Evolutionary conservation across 1,140 invertebrate genomes (phyloP).

Genomic region (Rhysida immarginata): DNA sequence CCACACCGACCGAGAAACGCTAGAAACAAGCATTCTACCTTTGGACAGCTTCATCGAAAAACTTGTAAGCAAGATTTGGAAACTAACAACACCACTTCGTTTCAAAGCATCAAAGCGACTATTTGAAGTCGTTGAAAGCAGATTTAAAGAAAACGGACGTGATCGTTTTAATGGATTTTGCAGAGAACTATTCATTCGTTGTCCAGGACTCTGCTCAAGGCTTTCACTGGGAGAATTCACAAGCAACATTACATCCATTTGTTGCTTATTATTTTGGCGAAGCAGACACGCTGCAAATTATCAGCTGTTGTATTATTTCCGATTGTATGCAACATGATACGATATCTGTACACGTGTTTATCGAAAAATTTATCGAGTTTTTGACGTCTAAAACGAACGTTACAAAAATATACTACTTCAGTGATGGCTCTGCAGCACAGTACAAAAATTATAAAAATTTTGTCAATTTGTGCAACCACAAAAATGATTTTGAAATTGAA

Average conservation of each 20-base stretch:
- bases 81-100: constrained; percentile 7
- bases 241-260: constrained; percentile 20
- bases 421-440: constrained; percentile 22
- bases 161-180: constrained; percentile 16
- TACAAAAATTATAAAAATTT: constrained; percentile 27
- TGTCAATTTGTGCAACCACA: constrained; percentile 20
- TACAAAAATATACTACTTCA: constrained; percentile 22
- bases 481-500: constrained; percentile 20
- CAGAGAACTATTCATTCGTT: constrained; percentile 20
- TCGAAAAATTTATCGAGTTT: constrained; percentile 20
- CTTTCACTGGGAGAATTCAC: constrained; percentile 17
- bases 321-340: constrained; percentile 13
- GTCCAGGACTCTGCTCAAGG: constrained; percentile 20
- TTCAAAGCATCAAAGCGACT: constrained; percentile 2
- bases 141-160: constrained; percentile 1
- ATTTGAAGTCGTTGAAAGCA: constrained; percentile 9
- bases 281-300: not conserved
- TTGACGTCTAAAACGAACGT: constrained; percentile 14
- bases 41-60: constrained; percentile 7
- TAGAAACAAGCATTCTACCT: not conserved
- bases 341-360: constrained; percentile 12
- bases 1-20: constrained; percentile 6
- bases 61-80: not conserved
- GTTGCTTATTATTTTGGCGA: constrained; percentile 13
- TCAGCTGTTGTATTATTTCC: constrained; percentile 12